Evolutionary conservation across 2,113 vertebrate genomes (phyloP).

Genomic region (Protomyctophum bolini): DNA sequence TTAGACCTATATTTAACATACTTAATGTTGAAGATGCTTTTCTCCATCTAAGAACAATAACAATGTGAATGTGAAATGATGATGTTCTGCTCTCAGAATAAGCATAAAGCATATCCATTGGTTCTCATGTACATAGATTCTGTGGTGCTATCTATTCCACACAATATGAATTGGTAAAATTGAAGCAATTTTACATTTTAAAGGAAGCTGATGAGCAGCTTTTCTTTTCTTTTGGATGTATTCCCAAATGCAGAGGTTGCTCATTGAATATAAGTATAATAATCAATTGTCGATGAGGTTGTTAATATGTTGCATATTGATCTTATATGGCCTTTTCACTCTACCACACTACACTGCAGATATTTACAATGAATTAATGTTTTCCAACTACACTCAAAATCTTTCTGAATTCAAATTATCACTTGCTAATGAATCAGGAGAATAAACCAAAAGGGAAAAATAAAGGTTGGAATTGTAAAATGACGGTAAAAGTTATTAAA

Average conservation of each 20-base stretch:
- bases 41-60: conserved; percentile 62
- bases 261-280: conserved; percentile 23
- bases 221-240: conserved; percentile 26
- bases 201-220: conserved; percentile 19
- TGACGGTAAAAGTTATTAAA: conserved; percentile 16
- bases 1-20: conserved; percentile 56
- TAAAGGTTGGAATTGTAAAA: neutral
- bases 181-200: conserved; percentile 41
- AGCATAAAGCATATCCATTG: conserved; percentile 67
- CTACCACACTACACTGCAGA: conserved; percentile 39
- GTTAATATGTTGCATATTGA: conserved; percentile 41
- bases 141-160: conserved; percentile 70
- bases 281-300: conserved; percentile 28
- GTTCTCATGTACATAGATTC: conserved; percentile 75
- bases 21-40: conserved; percentile 55
- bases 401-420: neutral
- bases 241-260: conserved; percentile 36
- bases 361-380: conserved; percentile 16
- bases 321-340: conserved; percentile 33
- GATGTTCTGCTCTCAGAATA: conserved; percentile 63
- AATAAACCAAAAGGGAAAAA: conserved; percentile 5
- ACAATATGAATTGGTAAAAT: conserved; percentile 31
- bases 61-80: conserved; percentile 75
- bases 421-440: conserved; percentile 22
- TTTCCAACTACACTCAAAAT: neutral